A percentile compares a stretch with the other conserved stretches of the same genome.
These are phyloP conservation scores for Bufotes viridis DNA, from an alignment of 2,797 vertebrate genomes.

Conservation along the genomic window DNA sequence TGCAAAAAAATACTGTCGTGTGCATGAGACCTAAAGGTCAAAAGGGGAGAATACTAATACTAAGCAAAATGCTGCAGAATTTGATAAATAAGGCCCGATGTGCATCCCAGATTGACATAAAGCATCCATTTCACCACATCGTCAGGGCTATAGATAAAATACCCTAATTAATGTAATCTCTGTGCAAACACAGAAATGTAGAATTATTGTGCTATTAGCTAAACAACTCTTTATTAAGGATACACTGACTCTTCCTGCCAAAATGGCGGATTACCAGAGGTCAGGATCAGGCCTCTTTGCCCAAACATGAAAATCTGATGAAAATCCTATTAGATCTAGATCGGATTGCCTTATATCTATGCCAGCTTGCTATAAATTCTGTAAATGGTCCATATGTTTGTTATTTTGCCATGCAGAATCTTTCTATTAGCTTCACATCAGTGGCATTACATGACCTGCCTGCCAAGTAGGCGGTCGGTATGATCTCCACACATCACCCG, in stretches of 20 bases:
- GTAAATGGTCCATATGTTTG: constrained; percentile 36
- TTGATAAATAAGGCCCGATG: no score
- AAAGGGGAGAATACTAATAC: no score
- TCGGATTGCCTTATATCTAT: constrained; percentile 43
- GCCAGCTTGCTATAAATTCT: constrained; percentile 45
- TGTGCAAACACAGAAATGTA: background rate
- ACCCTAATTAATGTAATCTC: background rate
- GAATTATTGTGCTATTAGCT: constrained; percentile 21
- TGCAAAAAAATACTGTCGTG: no score
- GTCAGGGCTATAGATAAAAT: background rate
- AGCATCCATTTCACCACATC: background rate
- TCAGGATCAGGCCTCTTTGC: constrained; percentile 43
- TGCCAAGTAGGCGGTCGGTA: background rate
- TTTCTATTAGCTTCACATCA: background rate
- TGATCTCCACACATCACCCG: background rate
- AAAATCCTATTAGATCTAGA: constrained; percentile 59
- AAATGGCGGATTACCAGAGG: constrained; percentile 37
- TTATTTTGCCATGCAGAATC: constrained; percentile 6
- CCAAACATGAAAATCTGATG: constrained; percentile 54
- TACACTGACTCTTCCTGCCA: constrained; percentile 19
- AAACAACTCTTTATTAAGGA: constrained; percentile 15
- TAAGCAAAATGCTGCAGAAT: no score
- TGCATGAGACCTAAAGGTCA: no score
- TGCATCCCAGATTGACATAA: background rate
- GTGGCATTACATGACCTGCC: constrained; percentile 1